These are phyloP conservation scores for Drosophila lutescens DNA, from an alignment of 2,888 invertebrate species.

Conservation along the genomic window DNA sequence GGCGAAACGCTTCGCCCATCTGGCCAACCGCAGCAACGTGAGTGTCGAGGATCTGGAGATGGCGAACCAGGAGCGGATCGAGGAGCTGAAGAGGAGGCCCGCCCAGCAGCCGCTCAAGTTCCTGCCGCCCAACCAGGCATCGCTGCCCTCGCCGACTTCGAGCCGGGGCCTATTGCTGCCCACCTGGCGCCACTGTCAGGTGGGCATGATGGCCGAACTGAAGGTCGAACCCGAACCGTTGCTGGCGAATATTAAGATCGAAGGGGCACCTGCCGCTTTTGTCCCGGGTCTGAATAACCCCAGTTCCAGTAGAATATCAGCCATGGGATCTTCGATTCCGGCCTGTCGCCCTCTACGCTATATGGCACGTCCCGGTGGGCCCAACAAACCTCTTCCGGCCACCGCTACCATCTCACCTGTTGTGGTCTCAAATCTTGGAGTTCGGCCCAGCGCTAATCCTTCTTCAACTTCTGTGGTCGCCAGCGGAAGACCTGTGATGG, in stretches of 20 bases:
- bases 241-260: background rate
- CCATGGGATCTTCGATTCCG: background rate
- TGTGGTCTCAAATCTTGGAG: background rate
- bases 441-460: background rate
- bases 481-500: background rate
- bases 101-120: background rate
- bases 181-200: slow-evolving; percentile 18
- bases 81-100: background rate
- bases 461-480: background rate
- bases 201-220: slow-evolving; percentile 3
- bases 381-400: background rate
- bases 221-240: background rate
- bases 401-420: background rate
- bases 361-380: background rate
- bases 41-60: slow-evolving; percentile 9
- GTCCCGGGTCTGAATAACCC: background rate
- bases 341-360: too few relatives aligned
- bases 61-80: background rate
- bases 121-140: background rate
- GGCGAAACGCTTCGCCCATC: slow-evolving; percentile 1
- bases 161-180: slow-evolving; percentile 16
- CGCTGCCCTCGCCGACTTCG: background rate
- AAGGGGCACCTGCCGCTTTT: background rate
- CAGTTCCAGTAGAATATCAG: background rate
- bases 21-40: slow-evolving; percentile 7